These are phyloP conservation scores for Heliconius sara DNA, from an alignment of 2,888 invertebrate genomes.

Conservation along the genomic window DNA sequence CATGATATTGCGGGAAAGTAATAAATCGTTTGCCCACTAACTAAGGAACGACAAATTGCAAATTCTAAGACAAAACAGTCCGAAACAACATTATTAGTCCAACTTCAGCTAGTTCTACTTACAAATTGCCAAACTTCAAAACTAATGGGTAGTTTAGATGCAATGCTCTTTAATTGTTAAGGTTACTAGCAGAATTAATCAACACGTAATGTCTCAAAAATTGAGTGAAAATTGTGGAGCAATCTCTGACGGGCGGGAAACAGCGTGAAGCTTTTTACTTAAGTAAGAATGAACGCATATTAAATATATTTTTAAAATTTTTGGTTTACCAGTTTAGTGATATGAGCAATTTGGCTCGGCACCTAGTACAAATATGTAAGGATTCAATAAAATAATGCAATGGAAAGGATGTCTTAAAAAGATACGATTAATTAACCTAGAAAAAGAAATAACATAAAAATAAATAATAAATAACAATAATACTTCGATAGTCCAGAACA, in stretches of 20 bases:
- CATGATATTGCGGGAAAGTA: not conserved
- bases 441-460: not conserved
- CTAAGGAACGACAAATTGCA: constrained; percentile 20
- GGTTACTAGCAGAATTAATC: not conserved
- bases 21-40: constrained; percentile 4
- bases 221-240: no score
- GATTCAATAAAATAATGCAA: no score
- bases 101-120: constrained; percentile 17
- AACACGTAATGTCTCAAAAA: not conserved
- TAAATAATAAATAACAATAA: not conserved
- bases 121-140: constrained; percentile 36
- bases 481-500: not conserved
- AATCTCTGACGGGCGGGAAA: no score
- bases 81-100: constrained; percentile 41
- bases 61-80: constrained; percentile 20
- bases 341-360: no score
- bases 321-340: no score
- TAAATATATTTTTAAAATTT: no score
- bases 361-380: no score
- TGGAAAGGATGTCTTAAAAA: no score
- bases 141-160: constrained; percentile 17
- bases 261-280: no score
- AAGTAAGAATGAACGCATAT: no score
- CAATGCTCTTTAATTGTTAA: constrained; percentile 4
- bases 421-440: no score